Evolutionary conservation across 2,113 vertebrate genomes (phyloP), one percentile per base, ranked within the genome.

Genomic region (Myanophis thanlyinensis): DNA sequence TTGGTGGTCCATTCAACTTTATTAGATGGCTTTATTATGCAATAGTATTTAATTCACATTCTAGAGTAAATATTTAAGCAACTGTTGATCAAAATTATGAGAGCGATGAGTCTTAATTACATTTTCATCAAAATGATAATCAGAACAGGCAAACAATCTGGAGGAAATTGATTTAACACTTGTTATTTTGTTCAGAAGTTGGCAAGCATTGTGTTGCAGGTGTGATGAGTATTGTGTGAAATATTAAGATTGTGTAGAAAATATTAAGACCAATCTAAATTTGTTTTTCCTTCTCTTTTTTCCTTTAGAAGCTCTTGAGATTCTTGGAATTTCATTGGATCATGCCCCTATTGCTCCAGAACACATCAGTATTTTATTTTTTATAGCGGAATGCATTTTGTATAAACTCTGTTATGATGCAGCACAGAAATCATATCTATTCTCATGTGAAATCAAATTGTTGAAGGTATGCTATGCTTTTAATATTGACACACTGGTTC

Each of bases 381-480:
- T 97, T 87, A 85, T 97, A 89, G 94, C 90, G 18, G 96, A 98
- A 85, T 96, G 95, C 18, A 15, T 97, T 96, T 97, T 98, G 18
- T 96, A 97, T 94, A 96, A 96, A 95, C 92, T 96, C 0, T 96
- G 87, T 9, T 95, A 89, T 85, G 95, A 97, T 89, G 90, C 86
- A 5, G 91, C 93, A 85, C 27, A 95, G 67, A 97, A 97, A 89
- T 85, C 46, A 0, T 93, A 92, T 22, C 95, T 97, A 20, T 85
- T 95, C 93, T 95, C 90, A 40, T 93, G 95, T 86, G 97, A 98
- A 51, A 89, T 95, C 91, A 97, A 96, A 86, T 94, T 97, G 92
- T 18, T 87, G 80, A 98, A 97, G 97, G 97, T 97, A 97, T 22
- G 90, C 56, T 92, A 0, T 3, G 85, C 25, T 93, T 94, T 91